Percentiles rank a stretch among this genome's conserved stretches.
Evolutionary conservation across 2,888 invertebrate species (phyloP).

Genomic region (Dione juno): DNA sequence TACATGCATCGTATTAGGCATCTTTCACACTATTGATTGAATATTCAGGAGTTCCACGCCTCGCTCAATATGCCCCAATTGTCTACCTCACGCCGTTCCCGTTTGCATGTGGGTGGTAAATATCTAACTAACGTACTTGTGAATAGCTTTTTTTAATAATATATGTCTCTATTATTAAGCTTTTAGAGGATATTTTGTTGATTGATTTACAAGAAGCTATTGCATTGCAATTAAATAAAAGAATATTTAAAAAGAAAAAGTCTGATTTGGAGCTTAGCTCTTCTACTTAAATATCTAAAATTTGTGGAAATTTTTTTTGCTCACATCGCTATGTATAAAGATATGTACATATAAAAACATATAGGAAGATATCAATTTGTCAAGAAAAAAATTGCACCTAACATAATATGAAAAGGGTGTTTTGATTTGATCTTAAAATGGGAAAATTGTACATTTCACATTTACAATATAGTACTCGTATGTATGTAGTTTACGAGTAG

Average conservation of each 20-base stretch:
- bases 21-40: slow-evolving; percentile 64
- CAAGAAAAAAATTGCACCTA: too few relatives aligned
- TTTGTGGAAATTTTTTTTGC: too few relatives aligned
- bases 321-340: too few relatives aligned
- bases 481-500: slow-evolving; percentile 12
- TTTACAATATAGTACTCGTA: background rate
- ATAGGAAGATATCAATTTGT: too few relatives aligned
- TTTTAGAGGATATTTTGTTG: too few relatives aligned
- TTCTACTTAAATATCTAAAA: too few relatives aligned
- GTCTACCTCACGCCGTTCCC: slow-evolving; percentile 41
- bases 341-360: too few relatives aligned
- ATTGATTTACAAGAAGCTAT: too few relatives aligned
- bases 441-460: background rate
- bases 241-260: too few relatives aligned
- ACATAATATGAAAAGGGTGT: background rate
- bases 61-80: slow-evolving; percentile 45
- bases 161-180: background rate
- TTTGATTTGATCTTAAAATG: slow-evolving; percentile 1
- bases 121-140: slow-evolving; percentile 13
- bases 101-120: slow-evolving; percentile 14
- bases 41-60: slow-evolving; percentile 57
- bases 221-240: too few relatives aligned
- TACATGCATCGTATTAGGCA: slow-evolving; percentile 49
- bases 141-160: background rate
- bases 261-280: too few relatives aligned